Conservation (phyloP, 1,140 invertebrate species). For the Lepidurus couesii region DNA sequence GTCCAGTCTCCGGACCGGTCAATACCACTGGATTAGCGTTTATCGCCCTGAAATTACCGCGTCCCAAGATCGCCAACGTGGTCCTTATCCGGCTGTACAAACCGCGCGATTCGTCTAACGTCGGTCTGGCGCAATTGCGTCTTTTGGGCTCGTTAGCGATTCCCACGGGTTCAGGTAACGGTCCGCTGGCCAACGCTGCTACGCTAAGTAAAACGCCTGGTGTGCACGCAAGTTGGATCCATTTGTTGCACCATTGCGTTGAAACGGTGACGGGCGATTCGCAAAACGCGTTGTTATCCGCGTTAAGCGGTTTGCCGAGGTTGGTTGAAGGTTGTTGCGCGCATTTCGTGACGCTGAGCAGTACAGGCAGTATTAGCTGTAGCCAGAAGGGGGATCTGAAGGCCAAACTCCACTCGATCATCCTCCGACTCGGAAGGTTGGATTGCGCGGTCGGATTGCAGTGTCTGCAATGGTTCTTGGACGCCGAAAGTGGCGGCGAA, state of each 20-base stretch:
- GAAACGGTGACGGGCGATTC: not conserved
- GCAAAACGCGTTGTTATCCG: not conserved
- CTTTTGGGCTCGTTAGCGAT: slow-evolving; percentile 74
- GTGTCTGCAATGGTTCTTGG: slow-evolving; percentile 23
- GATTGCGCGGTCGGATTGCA: not conserved
- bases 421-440: slow-evolving; percentile 19
- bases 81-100: slow-evolving; percentile 63
- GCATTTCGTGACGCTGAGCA: not conserved
- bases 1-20: slow-evolving; percentile 63
- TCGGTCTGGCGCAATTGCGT: slow-evolving; percentile 80
- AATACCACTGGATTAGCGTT: slow-evolving; percentile 76
- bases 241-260: not conserved
- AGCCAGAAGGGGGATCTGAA: not conserved
- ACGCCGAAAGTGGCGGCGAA: slow-evolving; percentile 46
- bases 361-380: not conserved
- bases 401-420: slow-evolving; percentile 25
- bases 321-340: not conserved
- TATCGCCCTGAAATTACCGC: slow-evolving; percentile 71
- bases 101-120: slow-evolving; percentile 76
- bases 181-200: not conserved
- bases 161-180: slow-evolving; percentile 41
- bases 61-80: slow-evolving; percentile 65
- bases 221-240: not conserved
- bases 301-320: not conserved
- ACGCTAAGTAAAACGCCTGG: not conserved